Evolutionary conservation across 92 coral and sea anemone genomes (phyloP).

Genomic region (Palythoa heliodiscus): DNA sequence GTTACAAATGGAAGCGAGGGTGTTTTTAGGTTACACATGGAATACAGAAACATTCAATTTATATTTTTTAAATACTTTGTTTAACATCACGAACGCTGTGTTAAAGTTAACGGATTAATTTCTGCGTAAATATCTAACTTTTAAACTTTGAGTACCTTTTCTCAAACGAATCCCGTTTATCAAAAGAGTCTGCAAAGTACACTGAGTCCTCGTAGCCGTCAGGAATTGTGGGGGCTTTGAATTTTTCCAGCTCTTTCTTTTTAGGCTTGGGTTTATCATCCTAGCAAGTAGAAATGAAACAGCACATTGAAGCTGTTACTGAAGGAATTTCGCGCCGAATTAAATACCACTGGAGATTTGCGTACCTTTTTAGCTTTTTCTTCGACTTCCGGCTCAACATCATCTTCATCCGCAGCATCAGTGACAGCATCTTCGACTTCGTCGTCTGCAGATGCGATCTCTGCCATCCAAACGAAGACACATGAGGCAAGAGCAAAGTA

Average conservation of each 20-base stretch:
- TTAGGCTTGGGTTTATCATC: slow-evolving; percentile 77
- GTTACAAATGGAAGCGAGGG: not conserved
- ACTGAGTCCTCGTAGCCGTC: slow-evolving; percentile 77
- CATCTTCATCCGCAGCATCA: slow-evolving; percentile 67
- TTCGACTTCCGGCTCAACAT: slow-evolving; percentile 76
- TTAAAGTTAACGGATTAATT: not conserved
- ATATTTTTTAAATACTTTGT: not conserved
- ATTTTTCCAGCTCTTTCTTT: slow-evolving; percentile 66
- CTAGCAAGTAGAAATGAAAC: not conserved
- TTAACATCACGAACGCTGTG: not conserved
- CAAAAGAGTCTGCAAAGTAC: slow-evolving; percentile 80
- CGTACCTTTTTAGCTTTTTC: slow-evolving; percentile 41
- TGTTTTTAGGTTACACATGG: not conserved
- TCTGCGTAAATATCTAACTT: not conserved
- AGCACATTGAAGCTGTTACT: not conserved
- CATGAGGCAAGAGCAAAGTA: slow-evolving; percentile 48
- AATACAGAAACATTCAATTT: not conserved
- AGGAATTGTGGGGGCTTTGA: slow-evolving; percentile 72
- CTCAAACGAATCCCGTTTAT: slow-evolving; percentile 60
- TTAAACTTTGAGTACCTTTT: slow-evolving; percentile 53
- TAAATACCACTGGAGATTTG: not conserved
- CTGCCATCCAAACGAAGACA: slow-evolving; percentile 47
- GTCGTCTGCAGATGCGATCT: slow-evolving; percentile 56
- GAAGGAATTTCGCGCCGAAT: not conserved
- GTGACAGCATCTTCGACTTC: slow-evolving; percentile 65